Base-by-base conservation (phyloP, 2,888 invertebrate genomes). In the Rhamnusium bicolor region DNA sequence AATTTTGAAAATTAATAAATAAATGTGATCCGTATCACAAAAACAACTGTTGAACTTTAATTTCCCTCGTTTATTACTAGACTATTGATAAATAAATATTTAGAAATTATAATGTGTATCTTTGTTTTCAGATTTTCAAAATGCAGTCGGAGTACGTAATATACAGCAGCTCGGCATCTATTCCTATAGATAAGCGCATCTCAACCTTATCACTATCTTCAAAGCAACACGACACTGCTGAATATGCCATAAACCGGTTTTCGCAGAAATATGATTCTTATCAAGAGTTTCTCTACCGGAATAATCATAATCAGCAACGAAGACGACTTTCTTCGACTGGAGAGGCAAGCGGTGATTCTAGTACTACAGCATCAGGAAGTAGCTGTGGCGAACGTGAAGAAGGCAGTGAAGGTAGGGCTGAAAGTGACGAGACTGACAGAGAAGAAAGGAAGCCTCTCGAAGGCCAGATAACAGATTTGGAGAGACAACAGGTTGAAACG, bases 401-500 rank as follows among this genome's bases (percentile, higher is more conserved):
- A 78, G 91, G 91, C 40, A 92, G 92, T 76, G 90, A 90, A 81
- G 89, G 89, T 70, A 86, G 89, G 27, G 89, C 89, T 29, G 89
- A 90, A 78, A 89, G 88, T 79, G 90, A 90, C 65, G 89, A 89
- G 75, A 87, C 83, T 61, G 86, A 86, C 46, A 83, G 85, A 65
- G 86, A 88, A 71, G 87, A 88, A 71, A 82, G 86, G 79, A 83
- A 85, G 75, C 85, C 89, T 19, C 85, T 88, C 4, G 87, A 89
- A 72, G 90, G 89, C 62, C 88, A 88, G 72, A 90, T 93, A 61
- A 90, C 92, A 7, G 92, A 93, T 66, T 87, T 90, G 73, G 94
- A 94, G 84, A 89, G 93, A 66, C 90, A 90, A 46, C 93, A 94
- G 85, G 91, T 94, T 71, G 94, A 94, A 85, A 91, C 92, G 68